These are phyloP conservation scores for Dichetophora obliterata DNA, from an alignment of 2,888 invertebrate genomes.

Conservation along the genomic window DNA sequence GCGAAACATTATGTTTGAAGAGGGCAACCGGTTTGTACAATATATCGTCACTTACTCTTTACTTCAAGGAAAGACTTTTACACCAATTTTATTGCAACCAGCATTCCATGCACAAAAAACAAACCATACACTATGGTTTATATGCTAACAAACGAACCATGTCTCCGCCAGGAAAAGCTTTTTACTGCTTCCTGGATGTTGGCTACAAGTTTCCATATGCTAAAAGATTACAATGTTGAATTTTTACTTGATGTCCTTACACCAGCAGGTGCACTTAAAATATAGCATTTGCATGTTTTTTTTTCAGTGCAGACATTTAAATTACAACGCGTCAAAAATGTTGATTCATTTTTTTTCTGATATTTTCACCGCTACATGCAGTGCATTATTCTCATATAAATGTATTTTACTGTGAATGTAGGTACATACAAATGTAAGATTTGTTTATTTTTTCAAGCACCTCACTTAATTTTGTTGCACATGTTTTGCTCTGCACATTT, in stretches of 20 bases:
- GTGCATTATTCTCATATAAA: background rate
- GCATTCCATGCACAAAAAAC: too few relatives aligned
- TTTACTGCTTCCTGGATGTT: too few relatives aligned
- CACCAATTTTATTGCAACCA: too few relatives aligned
- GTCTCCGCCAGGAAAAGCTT: too few relatives aligned
- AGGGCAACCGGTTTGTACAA: too few relatives aligned
- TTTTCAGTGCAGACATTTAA: slow-evolving; percentile 30
- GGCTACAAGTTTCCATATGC: background rate
- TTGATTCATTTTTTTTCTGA: background rate
- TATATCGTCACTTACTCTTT: too few relatives aligned
- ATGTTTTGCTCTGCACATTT: background rate
- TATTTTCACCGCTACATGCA: background rate
- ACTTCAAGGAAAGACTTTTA: too few relatives aligned
- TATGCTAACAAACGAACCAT: too few relatives aligned
- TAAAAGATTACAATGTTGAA: slow-evolving; percentile 32
- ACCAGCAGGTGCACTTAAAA: background rate
- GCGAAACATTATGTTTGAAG: too few relatives aligned
- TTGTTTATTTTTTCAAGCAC: background rate
- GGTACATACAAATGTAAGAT: too few relatives aligned
- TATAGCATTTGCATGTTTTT: background rate
- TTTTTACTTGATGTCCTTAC: slow-evolving; percentile 24
- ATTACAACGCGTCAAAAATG: slow-evolving; percentile 4
- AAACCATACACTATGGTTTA: too few relatives aligned
- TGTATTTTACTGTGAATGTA: too few relatives aligned
- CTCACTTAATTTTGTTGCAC: background rate